These are phyloP conservation scores for Aphidius ervi DNA, from an alignment of 1,140 invertebrate genomes.

Conservation along the genomic window DNA sequence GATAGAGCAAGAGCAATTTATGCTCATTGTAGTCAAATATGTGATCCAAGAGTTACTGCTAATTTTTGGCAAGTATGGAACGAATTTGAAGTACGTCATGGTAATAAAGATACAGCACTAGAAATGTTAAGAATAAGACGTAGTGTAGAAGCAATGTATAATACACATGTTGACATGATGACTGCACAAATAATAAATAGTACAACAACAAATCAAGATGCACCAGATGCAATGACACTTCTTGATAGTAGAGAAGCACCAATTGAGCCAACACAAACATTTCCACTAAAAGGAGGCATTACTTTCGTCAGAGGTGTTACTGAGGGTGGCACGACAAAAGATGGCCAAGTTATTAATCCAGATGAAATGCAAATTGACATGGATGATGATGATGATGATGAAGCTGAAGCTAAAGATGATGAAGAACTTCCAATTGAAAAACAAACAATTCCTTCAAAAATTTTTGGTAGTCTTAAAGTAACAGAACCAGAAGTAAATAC, in stretches of 20 bases:
- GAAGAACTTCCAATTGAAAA: conserved; percentile 68
- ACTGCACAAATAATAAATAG: conserved; percentile 92
- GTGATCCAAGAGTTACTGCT: conserved; percentile 91
- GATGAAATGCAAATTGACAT: conserved; percentile 90
- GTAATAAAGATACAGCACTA: conserved; percentile 99
- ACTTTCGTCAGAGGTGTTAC: conserved; percentile 83
- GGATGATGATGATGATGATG: conserved; percentile 62
- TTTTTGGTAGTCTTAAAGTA: conserved; percentile 74
- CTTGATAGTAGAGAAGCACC: conserved; percentile 73
- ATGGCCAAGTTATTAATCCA: conserved; percentile 75
- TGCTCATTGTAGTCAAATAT: conserved; percentile 97
- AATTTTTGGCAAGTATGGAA: conserved; percentile 99
- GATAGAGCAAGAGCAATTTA: conserved; percentile 96
- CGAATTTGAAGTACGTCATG: conserved; percentile 98
- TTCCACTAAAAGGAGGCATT: conserved; percentile 63
- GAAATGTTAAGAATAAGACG: conserved; percentile 99
- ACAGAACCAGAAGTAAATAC: not conserved
- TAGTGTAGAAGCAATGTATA: conserved; percentile 95
- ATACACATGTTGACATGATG: conserved; percentile 97
- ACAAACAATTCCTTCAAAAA: conserved; percentile 75
- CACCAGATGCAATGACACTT: conserved; percentile 81
- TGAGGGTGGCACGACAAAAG: conserved; percentile 63
- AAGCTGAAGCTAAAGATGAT: conserved; percentile 54
- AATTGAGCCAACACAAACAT: conserved; percentile 34
- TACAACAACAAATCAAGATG: conserved; percentile 61